Evolutionary conservation across 1,140 invertebrate species (phyloP).

Genomic region (Cyrtorhinus lividipennis): DNA sequence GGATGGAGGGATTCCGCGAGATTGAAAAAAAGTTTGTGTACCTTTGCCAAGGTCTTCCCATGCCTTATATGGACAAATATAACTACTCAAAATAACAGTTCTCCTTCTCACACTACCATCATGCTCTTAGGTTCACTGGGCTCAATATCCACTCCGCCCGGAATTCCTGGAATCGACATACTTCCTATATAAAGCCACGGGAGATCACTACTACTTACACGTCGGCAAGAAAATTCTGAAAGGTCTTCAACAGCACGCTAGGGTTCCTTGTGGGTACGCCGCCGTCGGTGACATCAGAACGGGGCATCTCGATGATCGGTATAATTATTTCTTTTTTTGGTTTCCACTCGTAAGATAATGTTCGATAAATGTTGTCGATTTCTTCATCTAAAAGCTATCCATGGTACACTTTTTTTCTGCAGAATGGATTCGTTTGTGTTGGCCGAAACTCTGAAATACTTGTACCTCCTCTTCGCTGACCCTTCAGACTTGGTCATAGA

Average conservation of each 20-base stretch:
- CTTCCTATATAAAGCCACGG: slow-evolving; percentile 87
- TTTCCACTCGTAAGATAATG: too few species aligned
- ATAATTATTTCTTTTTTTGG: too few species aligned
- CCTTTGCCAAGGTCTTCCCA: too few species aligned
- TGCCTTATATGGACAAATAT: too few species aligned
- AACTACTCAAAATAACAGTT: too few species aligned
- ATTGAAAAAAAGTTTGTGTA: too few species aligned
- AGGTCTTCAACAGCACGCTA: slow-evolving; percentile 74
- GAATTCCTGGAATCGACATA: slow-evolving; percentile 98
- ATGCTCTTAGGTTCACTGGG: slow-evolving; percentile 94
- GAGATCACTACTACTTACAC: slow-evolving; percentile 87
- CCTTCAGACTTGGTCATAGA: slow-evolving; percentile 73
- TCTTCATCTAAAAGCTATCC: too few species aligned
- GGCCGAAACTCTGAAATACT: slow-evolving; percentile 95
- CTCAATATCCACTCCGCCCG: slow-evolving; percentile 88
- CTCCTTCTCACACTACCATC: too few species aligned
- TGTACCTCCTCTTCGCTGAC: slow-evolving; percentile 87
- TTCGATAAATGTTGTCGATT: too few species aligned
- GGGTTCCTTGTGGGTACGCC: slow-evolving; percentile 92
- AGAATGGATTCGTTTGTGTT: slow-evolving; percentile 97
- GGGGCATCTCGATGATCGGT: slow-evolving; percentile 68
- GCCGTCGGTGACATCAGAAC: slow-evolving; percentile 92
- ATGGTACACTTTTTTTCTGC: slow-evolving; percentile 20
- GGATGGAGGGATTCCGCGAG: too few species aligned
- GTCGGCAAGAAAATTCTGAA: slow-evolving; percentile 84